Evolutionary conservation across 2,113 vertebrate genomes (phyloP).

Genomic region (Symphodus melops): DNA sequence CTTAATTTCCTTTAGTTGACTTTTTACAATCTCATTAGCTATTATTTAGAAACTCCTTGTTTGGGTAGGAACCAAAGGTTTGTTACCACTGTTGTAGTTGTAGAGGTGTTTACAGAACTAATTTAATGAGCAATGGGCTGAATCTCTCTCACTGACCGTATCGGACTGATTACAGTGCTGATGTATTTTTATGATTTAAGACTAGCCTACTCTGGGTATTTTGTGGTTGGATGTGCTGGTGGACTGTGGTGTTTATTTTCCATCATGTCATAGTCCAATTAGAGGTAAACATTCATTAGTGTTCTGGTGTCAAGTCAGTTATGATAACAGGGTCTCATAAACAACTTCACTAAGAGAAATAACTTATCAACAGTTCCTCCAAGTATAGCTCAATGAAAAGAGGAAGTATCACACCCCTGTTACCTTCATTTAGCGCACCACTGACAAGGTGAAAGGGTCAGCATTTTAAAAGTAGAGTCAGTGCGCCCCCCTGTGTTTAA

Average conservation of each 20-base stretch:
- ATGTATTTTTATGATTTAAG: slow-evolving; percentile 24
- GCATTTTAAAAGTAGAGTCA: background rate
- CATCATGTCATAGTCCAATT: slow-evolving; percentile 53
- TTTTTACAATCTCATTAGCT: too few relatives aligned
- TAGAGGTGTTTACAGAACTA: background rate
- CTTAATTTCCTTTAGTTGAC: too few relatives aligned
- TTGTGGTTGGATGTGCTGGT: slow-evolving; percentile 26
- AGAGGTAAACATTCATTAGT: slow-evolving; percentile 56
- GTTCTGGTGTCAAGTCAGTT: slow-evolving; percentile 40
- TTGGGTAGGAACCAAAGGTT: background rate
- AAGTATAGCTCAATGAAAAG: background rate
- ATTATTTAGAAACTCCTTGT: background rate
- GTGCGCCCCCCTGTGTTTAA: slow-evolving; percentile 46
- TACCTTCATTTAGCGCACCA: background rate
- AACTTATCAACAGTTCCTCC: background rate
- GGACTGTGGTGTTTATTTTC: slow-evolving; percentile 49
- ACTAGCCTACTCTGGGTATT: slow-evolving; percentile 7
- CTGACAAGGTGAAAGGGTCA: background rate
- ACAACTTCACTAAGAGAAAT: background rate
- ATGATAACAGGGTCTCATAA: slow-evolving; percentile 47
- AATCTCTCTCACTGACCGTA: background rate
- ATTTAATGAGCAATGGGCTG: background rate
- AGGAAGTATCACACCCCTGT: background rate
- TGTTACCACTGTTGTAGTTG: background rate
- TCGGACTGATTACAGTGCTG: background rate